phyloP scores from a whole-genome alignment of 2,888 invertebrate species.

The Gasteruption jaculator region DNA sequence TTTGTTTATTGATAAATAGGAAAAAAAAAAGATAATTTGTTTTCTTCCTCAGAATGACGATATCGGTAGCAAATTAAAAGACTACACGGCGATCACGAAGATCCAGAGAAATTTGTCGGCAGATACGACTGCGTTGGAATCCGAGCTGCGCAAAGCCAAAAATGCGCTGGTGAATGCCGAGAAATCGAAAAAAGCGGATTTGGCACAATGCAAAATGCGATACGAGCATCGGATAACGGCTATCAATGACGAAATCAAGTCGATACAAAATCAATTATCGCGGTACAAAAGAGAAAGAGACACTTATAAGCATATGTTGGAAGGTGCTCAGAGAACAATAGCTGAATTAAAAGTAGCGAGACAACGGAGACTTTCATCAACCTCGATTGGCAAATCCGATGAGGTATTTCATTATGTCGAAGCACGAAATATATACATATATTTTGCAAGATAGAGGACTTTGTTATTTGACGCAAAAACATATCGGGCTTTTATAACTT shows the following conservation, averaged over 20 bases:
- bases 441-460: too few relatives aligned
- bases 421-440: neutral
- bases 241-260: constrained; percentile 77
- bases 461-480: too few relatives aligned
- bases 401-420: constrained; percentile 59
- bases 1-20: constrained; percentile 7
- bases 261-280: constrained; percentile 70
- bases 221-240: constrained; percentile 81
- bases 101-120: constrained; percentile 74
- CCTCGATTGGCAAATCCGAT: constrained; percentile 70
- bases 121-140: constrained; percentile 71
- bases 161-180: constrained; percentile 64
- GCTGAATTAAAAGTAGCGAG: constrained; percentile 64
- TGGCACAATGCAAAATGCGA: constrained; percentile 75
- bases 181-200: constrained; percentile 70
- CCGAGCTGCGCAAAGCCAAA: constrained; percentile 69
- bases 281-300: constrained; percentile 85
- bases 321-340: constrained; percentile 80
- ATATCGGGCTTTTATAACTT: too few relatives aligned
- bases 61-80: constrained; percentile 72
- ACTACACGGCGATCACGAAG: constrained; percentile 80
- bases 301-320: constrained; percentile 84
- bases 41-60: constrained; percentile 65
- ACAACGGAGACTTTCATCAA: constrained; percentile 40
- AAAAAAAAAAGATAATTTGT: neutral